A percentile compares a stretch with the other conserved stretches of the same genome.
These are phyloP conservation scores for Drosophila percnosoma DNA, from an alignment of 2,888 invertebrate genomes.

Conservation along the genomic window DNA sequence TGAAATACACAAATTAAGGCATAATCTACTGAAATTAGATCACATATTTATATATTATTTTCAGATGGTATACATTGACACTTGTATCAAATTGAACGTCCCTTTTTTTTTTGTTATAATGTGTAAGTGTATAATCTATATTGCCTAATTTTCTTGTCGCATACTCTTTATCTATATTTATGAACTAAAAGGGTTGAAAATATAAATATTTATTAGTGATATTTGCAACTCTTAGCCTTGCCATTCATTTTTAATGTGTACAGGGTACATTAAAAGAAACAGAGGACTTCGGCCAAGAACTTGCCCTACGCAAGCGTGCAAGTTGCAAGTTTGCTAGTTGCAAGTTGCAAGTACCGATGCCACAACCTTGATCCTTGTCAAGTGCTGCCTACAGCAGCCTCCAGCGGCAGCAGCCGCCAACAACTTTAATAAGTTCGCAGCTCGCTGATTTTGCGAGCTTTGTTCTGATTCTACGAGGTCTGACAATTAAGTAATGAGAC, in stretches of 20 bases:
- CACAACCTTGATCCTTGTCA: conserved; percentile 83
- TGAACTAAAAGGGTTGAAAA: background rate
- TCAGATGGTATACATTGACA: background rate
- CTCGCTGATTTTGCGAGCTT: conserved; percentile 52
- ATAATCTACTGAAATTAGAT: background rate
- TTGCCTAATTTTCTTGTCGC: too few relatives aligned
- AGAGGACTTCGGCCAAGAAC: conserved; percentile 17
- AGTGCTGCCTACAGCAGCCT: conserved; percentile 66
- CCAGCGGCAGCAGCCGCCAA: conserved; percentile 54
- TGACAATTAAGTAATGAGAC: too few relatives aligned
- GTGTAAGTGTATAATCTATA: background rate
- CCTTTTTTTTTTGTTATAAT: background rate
- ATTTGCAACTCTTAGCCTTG: background rate
- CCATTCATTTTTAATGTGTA: background rate
- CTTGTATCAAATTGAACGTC: background rate
- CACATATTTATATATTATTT: background rate
- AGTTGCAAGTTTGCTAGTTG: conserved; percentile 19
- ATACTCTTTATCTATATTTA: background rate
- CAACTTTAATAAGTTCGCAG: conserved; percentile 81
- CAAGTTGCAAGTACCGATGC: conserved; percentile 39
- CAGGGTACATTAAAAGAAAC: conserved; percentile 15
- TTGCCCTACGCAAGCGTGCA: conserved; percentile 49
- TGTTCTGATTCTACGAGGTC: conserved; percentile 56
- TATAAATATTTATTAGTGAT: background rate
- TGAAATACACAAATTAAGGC: background rate